Evolutionary conservation across 2,113 vertebrate species (phyloP).

Genomic region (Ophthalmolycus amberensis): DNA sequence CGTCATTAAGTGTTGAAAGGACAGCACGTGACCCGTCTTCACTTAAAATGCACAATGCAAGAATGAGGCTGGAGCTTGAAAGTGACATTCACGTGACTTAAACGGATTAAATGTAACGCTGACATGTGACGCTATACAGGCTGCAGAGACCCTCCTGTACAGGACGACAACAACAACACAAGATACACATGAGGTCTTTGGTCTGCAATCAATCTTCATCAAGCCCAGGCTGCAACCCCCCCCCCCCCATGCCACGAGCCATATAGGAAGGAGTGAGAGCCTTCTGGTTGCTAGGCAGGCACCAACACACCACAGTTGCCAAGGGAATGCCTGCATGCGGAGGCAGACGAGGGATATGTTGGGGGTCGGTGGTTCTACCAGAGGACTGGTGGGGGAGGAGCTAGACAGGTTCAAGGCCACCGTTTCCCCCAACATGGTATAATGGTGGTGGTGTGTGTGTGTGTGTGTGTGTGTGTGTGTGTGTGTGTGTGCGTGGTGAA

Average conservation of each 20-base stretch:
- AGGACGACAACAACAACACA: conserved; percentile 25
- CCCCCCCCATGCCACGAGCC: conserved; percentile 49
- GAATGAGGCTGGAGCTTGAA: neutral
- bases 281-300: conserved; percentile 81
- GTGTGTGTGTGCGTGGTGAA: conserved; percentile 24
- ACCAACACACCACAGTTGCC: conserved; percentile 73
- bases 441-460: conserved; percentile 47
- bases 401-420: conserved; percentile 79
- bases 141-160: conserved; percentile 1
- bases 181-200: conserved; percentile 48
- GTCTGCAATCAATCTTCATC: conserved; percentile 51
- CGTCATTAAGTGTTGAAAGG: neutral
- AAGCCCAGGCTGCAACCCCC: conserved; percentile 44
- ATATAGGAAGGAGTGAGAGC: conserved; percentile 47
- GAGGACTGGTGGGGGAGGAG: conserved; percentile 65
- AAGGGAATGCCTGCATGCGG: conserved; percentile 79
- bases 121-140: neutral
- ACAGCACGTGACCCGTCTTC: neutral
- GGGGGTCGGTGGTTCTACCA: conserved; percentile 73
- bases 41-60: neutral
- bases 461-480: conserved; percentile 13
- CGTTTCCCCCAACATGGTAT: conserved; percentile 53
- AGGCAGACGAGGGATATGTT: conserved; percentile 66
- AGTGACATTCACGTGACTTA: neutral
- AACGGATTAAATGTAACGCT: neutral